These are phyloP conservation scores for Intellagama lesueurii DNA, from an alignment of 2,797 vertebrate species.

Conservation along the genomic window DNA sequence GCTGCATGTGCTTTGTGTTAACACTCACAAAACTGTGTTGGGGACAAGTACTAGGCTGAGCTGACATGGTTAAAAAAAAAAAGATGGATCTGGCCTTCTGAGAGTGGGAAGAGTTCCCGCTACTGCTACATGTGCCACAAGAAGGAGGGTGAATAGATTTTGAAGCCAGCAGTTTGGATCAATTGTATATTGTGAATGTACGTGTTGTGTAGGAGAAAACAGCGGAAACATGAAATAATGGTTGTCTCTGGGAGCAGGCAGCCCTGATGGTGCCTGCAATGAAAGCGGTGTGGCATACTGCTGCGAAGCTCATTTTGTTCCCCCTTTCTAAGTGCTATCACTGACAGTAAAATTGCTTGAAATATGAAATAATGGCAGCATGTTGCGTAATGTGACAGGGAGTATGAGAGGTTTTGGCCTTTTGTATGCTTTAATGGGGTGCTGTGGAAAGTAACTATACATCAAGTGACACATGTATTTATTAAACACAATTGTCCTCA, in stretches of 20 bases:
- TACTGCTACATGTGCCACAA: neutral
- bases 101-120: neutral
- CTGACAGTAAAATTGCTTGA: constrained; percentile 69
- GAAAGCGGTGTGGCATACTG: constrained; percentile 22
- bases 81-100: neutral
- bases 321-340: constrained; percentile 52
- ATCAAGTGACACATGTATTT: constrained; percentile 57
- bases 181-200: neutral
- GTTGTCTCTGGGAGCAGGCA: constrained; percentile 33
- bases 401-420: constrained; percentile 66
- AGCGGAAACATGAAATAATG: constrained; percentile 44
- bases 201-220: neutral
- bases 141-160: constrained; percentile 15
- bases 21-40: neutral
- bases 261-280: constrained; percentile 37
- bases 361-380: constrained; percentile 68
- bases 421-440: constrained; percentile 62
- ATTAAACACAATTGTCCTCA: constrained; percentile 73
- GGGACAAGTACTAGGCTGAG: neutral
- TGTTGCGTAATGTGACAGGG: constrained; percentile 57
- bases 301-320: constrained; percentile 60
- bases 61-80: neutral
- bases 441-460: constrained; percentile 50
- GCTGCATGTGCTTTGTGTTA: neutral
- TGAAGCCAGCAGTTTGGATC: constrained; percentile 35